Evolutionary conservation across 2,888 invertebrate species (phyloP), one percentile per base, ranked within the genome.

Genomic region (Meteorus cinctellus): DNA sequence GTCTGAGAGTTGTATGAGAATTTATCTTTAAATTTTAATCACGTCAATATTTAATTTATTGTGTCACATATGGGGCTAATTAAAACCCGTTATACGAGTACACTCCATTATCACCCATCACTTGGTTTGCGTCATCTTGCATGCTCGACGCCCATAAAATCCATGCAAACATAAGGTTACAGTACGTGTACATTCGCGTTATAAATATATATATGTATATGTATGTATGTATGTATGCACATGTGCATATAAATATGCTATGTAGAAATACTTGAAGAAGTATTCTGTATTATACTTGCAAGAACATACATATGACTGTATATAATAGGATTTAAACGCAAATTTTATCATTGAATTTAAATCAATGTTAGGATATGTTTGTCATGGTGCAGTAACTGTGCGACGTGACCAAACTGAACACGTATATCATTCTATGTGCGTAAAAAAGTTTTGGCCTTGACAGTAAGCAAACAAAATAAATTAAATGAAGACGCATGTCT

Each of bases 61-160:
- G 62, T 62, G 69, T 69, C 55, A 68, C 55, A 45, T 67, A 45
- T 34, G 65, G 36, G 72, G 48, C 48, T 71, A 77, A 72, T 77
- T 76, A 76, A 77, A 77, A 74, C 74, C 77, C 77, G 77, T 79
- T 79, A 77, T 45, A 36, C 68, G 62, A 19, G 48, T 31, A 29
- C 45, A 55, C n/a, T 62, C 68, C 63, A 73, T 73, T 77, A 77
- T 79, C 74, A 71, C 75, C 48, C 73, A 71, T 76, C 78, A 74
- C 62, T 55, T 65, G 66, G 67, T 51, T 76, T 76, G 65, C 74
- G 72, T 78, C 69, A 76, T 74, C 74, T 70, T 34, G 77, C 73
- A 74, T 70, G 71, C 70, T 74, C 74, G 51, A 31, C 55, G 59
- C 70, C 75, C 65, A 55, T 75, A 70, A 75, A 65, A 70, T 51